These are phyloP conservation scores for Agonopterix heracliana DNA, from an alignment of 2,888 invertebrate genomes.

Conservation along the genomic window DNA sequence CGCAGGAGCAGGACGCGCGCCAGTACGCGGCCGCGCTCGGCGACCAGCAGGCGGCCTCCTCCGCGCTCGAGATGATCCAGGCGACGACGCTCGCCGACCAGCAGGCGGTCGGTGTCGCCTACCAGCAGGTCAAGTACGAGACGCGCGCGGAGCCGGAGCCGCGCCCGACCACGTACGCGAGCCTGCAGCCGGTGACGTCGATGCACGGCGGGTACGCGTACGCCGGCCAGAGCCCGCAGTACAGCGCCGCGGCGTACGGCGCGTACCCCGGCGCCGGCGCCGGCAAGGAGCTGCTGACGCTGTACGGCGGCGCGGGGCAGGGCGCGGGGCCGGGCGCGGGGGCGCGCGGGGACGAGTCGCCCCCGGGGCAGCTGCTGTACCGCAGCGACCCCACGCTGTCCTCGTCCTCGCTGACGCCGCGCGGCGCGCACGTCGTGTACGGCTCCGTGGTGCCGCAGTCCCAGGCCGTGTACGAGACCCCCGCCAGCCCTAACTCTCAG, in stretches of 20 bases:
- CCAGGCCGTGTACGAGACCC: slow-evolving; percentile 69
- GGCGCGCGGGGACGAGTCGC: slow-evolving; percentile 65
- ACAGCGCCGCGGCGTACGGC: slow-evolving; percentile 49
- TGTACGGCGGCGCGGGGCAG: slow-evolving; percentile 30
- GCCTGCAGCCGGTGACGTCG: slow-evolving; percentile 79
- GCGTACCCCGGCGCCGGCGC: slow-evolving; percentile 21
- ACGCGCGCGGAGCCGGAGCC: slow-evolving; percentile 52
- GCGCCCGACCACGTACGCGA: slow-evolving; percentile 75
- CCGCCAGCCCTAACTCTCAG: slow-evolving; percentile 77
- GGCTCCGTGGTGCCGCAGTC: slow-evolving; percentile 60
- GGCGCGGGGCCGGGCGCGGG: slow-evolving; percentile 16
- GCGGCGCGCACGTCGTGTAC: slow-evolving; percentile 69
- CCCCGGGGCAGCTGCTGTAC: slow-evolving; percentile 76
- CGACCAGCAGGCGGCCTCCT: slow-evolving; percentile 34
- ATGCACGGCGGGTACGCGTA: slow-evolving; percentile 36
- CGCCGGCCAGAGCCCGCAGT: slow-evolving; percentile 36
- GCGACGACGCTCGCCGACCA: slow-evolving; percentile 52
- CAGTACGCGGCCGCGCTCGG: slow-evolving; percentile 45
- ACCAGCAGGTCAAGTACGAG: slow-evolving; percentile 68
- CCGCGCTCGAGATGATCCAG: slow-evolving; percentile 18
- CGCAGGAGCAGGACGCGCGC: slow-evolving; percentile 34
- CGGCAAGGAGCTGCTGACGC: slow-evolving; percentile 28
- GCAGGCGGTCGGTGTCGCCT: slow-evolving; percentile 58
- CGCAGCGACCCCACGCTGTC: slow-evolving; percentile 81
- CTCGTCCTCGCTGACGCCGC: slow-evolving; percentile 74